These are phyloP conservation scores for Siniperca scherzeri DNA, from an alignment of 2,797 vertebrate species.

Conservation along the genomic window DNA sequence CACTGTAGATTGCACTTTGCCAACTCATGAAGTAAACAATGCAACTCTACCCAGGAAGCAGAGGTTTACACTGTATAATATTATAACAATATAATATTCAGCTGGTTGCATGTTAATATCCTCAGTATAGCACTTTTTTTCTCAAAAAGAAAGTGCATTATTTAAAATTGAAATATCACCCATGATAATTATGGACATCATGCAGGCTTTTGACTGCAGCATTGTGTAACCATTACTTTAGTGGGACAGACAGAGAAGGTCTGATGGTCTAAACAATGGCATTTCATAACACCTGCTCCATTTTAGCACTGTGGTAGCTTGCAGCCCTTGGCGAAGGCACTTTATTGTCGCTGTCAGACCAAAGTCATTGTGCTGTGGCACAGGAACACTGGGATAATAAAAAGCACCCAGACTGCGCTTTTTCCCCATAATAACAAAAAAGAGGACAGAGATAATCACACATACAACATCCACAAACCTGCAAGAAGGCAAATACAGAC, in stretches of 20 bases:
- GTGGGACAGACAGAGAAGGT: slow-evolving; percentile 7
- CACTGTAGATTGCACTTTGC: not conserved
- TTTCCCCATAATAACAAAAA: not conserved
- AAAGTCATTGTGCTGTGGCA: slow-evolving; percentile 52
- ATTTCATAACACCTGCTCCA: slow-evolving; percentile 34
- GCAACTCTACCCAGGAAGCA: not conserved
- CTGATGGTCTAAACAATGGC: slow-evolving; percentile 36
- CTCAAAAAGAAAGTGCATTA: not conserved
- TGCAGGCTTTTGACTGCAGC: slow-evolving; percentile 36
- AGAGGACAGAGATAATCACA: slow-evolving; percentile 12
- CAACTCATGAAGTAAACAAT: not conserved
- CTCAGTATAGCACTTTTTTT: not conserved
- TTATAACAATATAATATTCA: not conserved
- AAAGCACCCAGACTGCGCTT: slow-evolving; percentile 12
- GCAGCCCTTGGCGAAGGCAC: slow-evolving; percentile 25
- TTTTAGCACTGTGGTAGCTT: slow-evolving; percentile 26
- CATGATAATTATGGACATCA: slow-evolving; percentile 1
- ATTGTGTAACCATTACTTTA: slow-evolving; percentile 15
- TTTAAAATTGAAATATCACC: not conserved
- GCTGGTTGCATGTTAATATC: not conserved
- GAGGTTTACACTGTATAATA: not conserved
- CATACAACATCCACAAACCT: slow-evolving; percentile 22
- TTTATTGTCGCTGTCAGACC: slow-evolving; percentile 52
- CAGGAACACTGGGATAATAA: slow-evolving; percentile 39
- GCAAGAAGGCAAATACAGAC: slow-evolving; percentile 7